A percentile compares a stretch with the other conserved stretches of the same genome.
phyloP scores from a whole-genome alignment of 2,113 vertebrate species.

The Epinephelus cyanopodus region DNA sequence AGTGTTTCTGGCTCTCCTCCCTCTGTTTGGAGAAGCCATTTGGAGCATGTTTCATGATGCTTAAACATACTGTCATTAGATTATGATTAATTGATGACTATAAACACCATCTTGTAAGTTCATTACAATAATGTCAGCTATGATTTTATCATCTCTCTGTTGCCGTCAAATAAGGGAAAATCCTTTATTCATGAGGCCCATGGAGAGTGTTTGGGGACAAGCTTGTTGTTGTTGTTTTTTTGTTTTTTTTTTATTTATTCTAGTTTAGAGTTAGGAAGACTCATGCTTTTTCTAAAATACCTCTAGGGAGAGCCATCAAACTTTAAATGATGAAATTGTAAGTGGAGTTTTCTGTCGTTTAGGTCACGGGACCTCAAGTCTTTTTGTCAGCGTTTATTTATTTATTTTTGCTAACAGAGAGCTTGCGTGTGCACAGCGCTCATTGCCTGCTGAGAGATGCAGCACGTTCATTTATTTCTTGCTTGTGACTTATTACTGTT shows the following conservation, averaged over 20 bases:
- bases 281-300: conserved; percentile 59
- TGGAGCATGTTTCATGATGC: conserved; percentile 11
- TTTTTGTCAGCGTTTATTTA: conserved; percentile 30
- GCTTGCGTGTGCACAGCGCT: background rate
- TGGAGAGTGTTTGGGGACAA: conserved; percentile 1
- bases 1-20: conserved; percentile 28
- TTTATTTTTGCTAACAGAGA: background rate
- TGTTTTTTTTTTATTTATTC: conserved; percentile 25
- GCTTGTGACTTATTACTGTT: background rate
- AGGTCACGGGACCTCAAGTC: conserved; percentile 23
- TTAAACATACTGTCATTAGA: conserved; percentile 31
- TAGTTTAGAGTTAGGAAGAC: conserved; percentile 24
- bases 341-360: conserved; percentile 55
- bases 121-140: conserved; percentile 30
- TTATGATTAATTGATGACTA: conserved; percentile 40
- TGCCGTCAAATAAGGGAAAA: conserved; percentile 23
- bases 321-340: conserved; percentile 48
- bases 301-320: conserved; percentile 41
- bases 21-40: conserved; percentile 18
- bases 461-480: background rate
- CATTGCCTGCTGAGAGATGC: background rate
- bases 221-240: background rate
- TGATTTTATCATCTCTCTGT: conserved; percentile 30
- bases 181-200: conserved; percentile 50
- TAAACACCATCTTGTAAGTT: conserved; percentile 46